Base-by-base conservation (phyloP, 2,797 vertebrate species). In the Cuculus canorus region DNA sequence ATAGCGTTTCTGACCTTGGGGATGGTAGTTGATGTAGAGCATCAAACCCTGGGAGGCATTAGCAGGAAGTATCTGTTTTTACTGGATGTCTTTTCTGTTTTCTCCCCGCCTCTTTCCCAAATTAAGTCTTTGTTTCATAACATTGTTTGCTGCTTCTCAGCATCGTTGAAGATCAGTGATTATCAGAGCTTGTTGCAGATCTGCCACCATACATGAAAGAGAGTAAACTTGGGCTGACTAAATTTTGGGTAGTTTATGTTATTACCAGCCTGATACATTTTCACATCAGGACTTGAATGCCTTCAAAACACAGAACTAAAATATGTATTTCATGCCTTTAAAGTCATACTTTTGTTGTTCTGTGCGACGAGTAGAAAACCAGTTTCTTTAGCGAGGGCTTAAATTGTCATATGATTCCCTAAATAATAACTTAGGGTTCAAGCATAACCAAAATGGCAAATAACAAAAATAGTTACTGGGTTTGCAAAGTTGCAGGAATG, bases 1-100 rank as follows among this genome's bases (percentile, higher is more conserved):
- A 11, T 4, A 22, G 35, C 5, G n/a, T 60, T 94, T 82, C 60
- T 87, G 5, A 14, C 86, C 5, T 0, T 15, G 17, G 50, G 82
- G 32, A 47, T 53, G 53, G 23, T 65, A 72, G 52, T 45, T 77
- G 25, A 70, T 60, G 27, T 9, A 59, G 33, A 89, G 21, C 39
- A 10, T 75, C 45, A 32, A 68, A 57, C 17, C 65, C 76, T 78
- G 50, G 63, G 70, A 92, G 71, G n/a, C 37, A 35, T 66, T 78
- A 82, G 56, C 73, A 73, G 85, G 91, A 96, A 93, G 82, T 64
- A 47, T 45, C 33, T 93, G 33, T 48, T 83, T 93, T 72, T 61
- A 21, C n/a, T 60, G 72, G 65, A 69, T 56, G 4, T 60, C 10
- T 43, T 76, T 71, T 80, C 53, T 76, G 56, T 75, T 75, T 33